A percentile compares a stretch with the other conserved stretches of the same genome.
Conservation (phyloP, 1,140 invertebrate genomes). For the Muscidifurax raptorellus region DNA sequence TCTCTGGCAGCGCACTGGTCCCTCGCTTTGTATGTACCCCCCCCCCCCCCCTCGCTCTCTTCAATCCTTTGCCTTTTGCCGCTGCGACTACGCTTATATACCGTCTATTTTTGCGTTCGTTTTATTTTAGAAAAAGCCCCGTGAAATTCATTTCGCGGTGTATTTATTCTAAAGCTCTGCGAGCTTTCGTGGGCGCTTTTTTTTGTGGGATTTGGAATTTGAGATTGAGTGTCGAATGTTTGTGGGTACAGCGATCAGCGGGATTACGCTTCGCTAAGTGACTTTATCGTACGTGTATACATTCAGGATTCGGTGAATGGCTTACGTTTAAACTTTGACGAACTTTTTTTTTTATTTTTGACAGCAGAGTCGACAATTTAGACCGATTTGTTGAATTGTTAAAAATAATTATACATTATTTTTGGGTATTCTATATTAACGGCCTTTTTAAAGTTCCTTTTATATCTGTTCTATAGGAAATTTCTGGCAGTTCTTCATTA, state of each 20-base stretch:
- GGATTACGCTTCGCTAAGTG: background rate
- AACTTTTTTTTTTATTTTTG: too few species aligned
- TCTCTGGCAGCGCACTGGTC: conserved; percentile 15
- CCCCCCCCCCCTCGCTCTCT: background rate
- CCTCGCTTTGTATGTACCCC: background rate
- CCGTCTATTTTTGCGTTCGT: background rate
- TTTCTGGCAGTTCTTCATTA: too few species aligned
- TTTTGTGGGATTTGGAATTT: background rate
- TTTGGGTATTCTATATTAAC: too few species aligned
- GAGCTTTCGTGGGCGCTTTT: background rate
- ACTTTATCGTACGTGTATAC: background rate
- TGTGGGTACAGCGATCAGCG: too few species aligned
- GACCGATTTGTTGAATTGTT: too few species aligned
- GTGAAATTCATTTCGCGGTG: background rate
- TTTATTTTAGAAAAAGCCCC: background rate
- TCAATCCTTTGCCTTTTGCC: background rate
- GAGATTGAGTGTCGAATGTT: background rate
- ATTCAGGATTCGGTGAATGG: background rate
- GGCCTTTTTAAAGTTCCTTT: too few species aligned
- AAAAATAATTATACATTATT: too few species aligned
- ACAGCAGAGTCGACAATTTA: too few species aligned
- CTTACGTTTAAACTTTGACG: background rate
- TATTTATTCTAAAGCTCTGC: background rate
- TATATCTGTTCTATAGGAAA: too few species aligned
- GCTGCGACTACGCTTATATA: background rate